Conservation (phyloP, 2,888 invertebrate species). For the Adineta ricciae region DNA sequence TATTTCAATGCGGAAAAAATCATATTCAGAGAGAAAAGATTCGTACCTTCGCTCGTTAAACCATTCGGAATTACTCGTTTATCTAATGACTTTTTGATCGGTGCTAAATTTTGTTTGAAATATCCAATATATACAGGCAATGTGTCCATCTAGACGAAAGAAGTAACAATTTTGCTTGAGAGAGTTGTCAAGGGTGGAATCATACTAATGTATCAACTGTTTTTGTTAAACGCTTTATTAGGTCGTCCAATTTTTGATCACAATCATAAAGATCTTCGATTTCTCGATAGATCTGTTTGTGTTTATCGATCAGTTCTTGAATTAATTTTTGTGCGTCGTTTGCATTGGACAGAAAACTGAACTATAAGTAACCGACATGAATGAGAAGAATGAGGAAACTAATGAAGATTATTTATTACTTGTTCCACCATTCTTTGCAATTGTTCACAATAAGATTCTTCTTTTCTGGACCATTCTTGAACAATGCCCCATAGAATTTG, state of each 20-base stretch:
- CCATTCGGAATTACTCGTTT: background rate
- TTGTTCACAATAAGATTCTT: background rate
- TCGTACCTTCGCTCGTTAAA: background rate
- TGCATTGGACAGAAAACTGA: background rate
- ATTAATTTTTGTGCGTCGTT: background rate
- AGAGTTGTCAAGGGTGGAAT: background rate
- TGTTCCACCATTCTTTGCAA: background rate
- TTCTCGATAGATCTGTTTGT: background rate
- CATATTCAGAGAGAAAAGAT: background rate
- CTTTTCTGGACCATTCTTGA: slow-evolving; percentile 11
- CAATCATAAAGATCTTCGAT: background rate
- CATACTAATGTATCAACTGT: background rate
- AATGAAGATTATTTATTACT: no score
- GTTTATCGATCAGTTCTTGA: background rate
- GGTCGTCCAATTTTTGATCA: background rate
- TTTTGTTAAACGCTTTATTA: background rate
- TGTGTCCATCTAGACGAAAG: background rate
- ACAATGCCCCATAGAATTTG: background rate
- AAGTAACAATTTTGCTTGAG: no score
- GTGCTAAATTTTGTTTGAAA: background rate
- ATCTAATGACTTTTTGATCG: background rate
- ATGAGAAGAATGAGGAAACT: background rate
- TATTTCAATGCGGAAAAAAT: background rate
- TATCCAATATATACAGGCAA: background rate
- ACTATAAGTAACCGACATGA: background rate